phyloP scores from a whole-genome alignment of 2,113 vertebrate genomes.

The Dasypus novemcinctus region DNA sequence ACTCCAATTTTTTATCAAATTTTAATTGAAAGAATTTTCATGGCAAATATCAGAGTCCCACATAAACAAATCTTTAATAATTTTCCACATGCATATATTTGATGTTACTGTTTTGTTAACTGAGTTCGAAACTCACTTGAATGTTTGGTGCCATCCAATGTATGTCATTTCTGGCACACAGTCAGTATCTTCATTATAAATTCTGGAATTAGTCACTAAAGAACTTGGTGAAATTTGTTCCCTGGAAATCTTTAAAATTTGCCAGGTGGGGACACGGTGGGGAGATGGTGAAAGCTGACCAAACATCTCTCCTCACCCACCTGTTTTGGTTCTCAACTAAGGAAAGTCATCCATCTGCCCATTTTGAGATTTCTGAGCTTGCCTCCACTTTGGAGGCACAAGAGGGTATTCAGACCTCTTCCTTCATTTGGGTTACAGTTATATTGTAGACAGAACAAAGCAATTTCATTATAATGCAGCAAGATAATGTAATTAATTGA shows the following conservation, averaged over 20 bases:
- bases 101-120: background rate
- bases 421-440: background rate
- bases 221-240: background rate
- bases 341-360: background rate
- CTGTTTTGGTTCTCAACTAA: background rate
- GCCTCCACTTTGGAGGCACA: background rate
- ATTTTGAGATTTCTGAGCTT: background rate
- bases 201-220: background rate
- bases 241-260: conserved; percentile 19
- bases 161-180: background rate
- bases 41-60: conserved; percentile 72
- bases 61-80: conserved; percentile 55
- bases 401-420: background rate
- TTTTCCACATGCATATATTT: conserved; percentile 42
- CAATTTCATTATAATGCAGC: background rate
- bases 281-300: background rate
- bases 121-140: conserved; percentile 23
- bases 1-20: conserved; percentile 75
- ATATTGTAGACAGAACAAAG: background rate
- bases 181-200: background rate
- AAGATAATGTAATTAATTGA: background rate
- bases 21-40: conserved; percentile 80
- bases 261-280: background rate
- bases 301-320: background rate
- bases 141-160: background rate